phyloP scores from a whole-genome alignment of 1,140 invertebrate genomes.

The Agrilus planipennis region DNA sequence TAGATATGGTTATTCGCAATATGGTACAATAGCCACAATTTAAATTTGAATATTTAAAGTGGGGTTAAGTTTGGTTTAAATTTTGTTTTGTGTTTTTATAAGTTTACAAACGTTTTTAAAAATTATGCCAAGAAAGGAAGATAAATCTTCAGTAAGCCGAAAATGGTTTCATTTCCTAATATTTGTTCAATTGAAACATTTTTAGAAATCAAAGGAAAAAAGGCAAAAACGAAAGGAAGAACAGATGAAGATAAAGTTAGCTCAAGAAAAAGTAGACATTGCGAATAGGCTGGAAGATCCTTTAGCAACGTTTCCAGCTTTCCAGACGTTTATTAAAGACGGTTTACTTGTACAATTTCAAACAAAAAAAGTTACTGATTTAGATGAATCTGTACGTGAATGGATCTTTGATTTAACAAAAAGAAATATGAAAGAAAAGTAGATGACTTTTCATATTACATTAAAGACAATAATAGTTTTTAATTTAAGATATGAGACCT shows the following conservation, averaged over 20 bases:
- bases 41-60: too few relatives aligned
- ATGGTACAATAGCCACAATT: too few relatives aligned
- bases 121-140: too few relatives aligned
- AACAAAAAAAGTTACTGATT: conserved; percentile 19
- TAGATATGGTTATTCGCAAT: too few relatives aligned
- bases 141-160: too few relatives aligned
- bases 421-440: conserved; percentile 47
- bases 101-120: too few relatives aligned
- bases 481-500: conserved; percentile 49
- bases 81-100: too few relatives aligned
- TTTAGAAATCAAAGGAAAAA: conserved; percentile 37
- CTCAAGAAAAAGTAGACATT: conserved; percentile 29
- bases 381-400: conserved; percentile 28
- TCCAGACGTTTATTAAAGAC: conserved; percentile 31
- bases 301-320: conserved; percentile 33
- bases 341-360: conserved; percentile 29
- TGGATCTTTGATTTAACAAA: conserved; percentile 46
- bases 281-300: conserved; percentile 35
- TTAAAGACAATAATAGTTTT: not conserved
- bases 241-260: conserved; percentile 29
- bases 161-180: too few relatives aligned
- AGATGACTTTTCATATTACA: conserved; percentile 21
- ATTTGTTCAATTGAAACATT: too few relatives aligned
- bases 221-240: conserved; percentile 34
- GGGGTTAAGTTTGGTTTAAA: too few relatives aligned